Percentiles rank a stretch among this genome's conserved stretches.
Conservation (phyloP, 2,888 invertebrate species). For the Tetragonisca angustula region DNA sequence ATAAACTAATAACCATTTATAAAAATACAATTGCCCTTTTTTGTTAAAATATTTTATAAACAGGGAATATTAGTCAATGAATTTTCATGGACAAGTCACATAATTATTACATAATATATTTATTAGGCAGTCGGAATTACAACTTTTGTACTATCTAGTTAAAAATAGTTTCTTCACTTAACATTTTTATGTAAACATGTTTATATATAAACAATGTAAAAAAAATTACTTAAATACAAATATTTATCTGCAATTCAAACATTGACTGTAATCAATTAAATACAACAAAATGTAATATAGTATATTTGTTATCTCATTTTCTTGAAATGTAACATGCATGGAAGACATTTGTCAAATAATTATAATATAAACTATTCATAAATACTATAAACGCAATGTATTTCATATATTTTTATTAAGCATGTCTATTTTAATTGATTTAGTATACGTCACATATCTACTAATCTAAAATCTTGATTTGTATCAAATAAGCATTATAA, state of each 20-base stretch:
- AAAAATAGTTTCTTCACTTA: slow-evolving; percentile 12
- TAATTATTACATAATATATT: slow-evolving; percentile 56
- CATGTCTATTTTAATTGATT: slow-evolving; percentile 32
- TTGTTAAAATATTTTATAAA: not conserved
- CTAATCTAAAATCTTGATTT: slow-evolving; percentile 46
- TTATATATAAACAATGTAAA: slow-evolving; percentile 36
- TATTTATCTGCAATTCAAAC: not conserved
- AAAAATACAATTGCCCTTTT: not conserved
- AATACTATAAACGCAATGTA: slow-evolving; percentile 42
- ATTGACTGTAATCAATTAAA: slow-evolving; percentile 25
- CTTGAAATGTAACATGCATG: slow-evolving; percentile 37
- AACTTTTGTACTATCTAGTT: slow-evolving; percentile 42
- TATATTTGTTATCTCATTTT: slow-evolving; percentile 28
- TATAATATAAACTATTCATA: slow-evolving; percentile 32
- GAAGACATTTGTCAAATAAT: slow-evolving; percentile 59
- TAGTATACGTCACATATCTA: slow-evolving; percentile 16
- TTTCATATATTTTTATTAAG: slow-evolving; percentile 34
- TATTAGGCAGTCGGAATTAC: slow-evolving; percentile 68
- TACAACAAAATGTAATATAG: slow-evolving; percentile 18
- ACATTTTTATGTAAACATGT: slow-evolving; percentile 41
- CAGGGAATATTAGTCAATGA: not conserved
- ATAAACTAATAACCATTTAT: not conserved
- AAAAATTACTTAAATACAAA: slow-evolving; percentile 8
- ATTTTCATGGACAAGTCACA: not conserved
- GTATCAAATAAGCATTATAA: slow-evolving; percentile 49